These are phyloP conservation scores for Nomada ferruginata DNA, from an alignment of 2,888 invertebrate species.

Conservation along the genomic window DNA sequence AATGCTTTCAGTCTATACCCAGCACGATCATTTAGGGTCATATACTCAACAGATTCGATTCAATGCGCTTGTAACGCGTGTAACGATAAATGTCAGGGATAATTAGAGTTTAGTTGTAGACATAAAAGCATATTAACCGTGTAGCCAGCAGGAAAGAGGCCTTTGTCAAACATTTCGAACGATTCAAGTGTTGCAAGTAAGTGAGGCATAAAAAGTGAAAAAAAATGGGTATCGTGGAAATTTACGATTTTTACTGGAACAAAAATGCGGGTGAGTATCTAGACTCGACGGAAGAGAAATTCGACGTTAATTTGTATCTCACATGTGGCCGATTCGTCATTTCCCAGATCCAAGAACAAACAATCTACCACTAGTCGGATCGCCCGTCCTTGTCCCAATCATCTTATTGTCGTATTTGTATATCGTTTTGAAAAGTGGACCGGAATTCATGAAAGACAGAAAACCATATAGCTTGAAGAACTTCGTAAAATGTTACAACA, in stretches of 20 bases:
- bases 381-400: slow-evolving; percentile 86
- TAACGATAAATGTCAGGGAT: not conserved
- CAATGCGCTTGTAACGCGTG: not conserved
- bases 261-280: slow-evolving; percentile 25
- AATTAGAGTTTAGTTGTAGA: not conserved
- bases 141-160: not conserved
- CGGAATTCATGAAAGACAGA: slow-evolving; percentile 89
- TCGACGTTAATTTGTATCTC: not conserved
- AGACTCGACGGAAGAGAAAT: not conserved
- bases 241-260: slow-evolving; percentile 37
- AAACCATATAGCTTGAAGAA: slow-evolving; percentile 88
- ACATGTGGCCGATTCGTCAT: not conserved
- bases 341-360: slow-evolving; percentile 47
- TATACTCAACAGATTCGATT: not conserved
- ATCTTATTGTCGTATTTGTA: slow-evolving; percentile 86
- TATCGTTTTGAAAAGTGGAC: slow-evolving; percentile 87
- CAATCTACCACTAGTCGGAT: slow-evolving; percentile 87
- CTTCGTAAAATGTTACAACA: slow-evolving; percentile 91
- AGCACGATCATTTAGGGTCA: not conserved
- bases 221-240: slow-evolving; percentile 10
- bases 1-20: not conserved
- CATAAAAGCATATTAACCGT: not conserved
- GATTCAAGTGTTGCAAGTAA: no score
- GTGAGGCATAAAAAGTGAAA: not conserved
- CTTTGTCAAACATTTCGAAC: not conserved